These are phyloP conservation scores for Coregonus ussuriensis DNA, from an alignment of 2,797 vertebrate genomes.

Conservation along the genomic window DNA sequence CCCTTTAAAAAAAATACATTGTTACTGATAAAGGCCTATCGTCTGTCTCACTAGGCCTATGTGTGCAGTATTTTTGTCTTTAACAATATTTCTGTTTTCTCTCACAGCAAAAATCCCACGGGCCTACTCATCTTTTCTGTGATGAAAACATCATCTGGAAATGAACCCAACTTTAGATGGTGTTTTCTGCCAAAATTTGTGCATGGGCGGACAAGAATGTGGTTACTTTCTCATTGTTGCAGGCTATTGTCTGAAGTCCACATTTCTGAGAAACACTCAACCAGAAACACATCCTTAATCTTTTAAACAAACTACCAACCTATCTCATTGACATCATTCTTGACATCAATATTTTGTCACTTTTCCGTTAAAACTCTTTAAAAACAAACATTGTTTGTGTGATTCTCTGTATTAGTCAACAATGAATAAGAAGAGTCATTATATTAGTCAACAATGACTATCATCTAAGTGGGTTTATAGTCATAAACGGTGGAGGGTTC, in stretches of 20 bases:
- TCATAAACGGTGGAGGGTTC: neutral
- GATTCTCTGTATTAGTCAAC: neutral
- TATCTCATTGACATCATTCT: neutral
- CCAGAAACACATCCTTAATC: constrained; percentile 1
- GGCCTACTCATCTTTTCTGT: neutral
- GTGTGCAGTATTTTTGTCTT: neutral
- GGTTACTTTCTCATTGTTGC: constrained; percentile 2
- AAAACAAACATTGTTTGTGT: neutral
- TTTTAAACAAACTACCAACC: neutral
- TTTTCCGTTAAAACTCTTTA: neutral
- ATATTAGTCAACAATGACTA: neutral
- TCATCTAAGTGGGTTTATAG: neutral
- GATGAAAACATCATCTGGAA: neutral
- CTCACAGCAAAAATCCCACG: neutral
- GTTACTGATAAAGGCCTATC: neutral
- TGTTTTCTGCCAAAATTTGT: constrained; percentile 9
- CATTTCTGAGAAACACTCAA: constrained; percentile 13
- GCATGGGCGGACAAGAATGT: constrained; percentile 14
- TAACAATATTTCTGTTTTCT: neutral
- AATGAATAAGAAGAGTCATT: neutral
- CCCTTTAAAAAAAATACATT: neutral
- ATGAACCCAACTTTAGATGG: neutral
- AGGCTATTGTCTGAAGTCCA: constrained; percentile 11
- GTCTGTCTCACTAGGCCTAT: neutral
- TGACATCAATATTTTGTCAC: neutral